Conservation (phyloP, 2,797 vertebrate genomes). For the Tragelaphus eurycerus region DNA sequence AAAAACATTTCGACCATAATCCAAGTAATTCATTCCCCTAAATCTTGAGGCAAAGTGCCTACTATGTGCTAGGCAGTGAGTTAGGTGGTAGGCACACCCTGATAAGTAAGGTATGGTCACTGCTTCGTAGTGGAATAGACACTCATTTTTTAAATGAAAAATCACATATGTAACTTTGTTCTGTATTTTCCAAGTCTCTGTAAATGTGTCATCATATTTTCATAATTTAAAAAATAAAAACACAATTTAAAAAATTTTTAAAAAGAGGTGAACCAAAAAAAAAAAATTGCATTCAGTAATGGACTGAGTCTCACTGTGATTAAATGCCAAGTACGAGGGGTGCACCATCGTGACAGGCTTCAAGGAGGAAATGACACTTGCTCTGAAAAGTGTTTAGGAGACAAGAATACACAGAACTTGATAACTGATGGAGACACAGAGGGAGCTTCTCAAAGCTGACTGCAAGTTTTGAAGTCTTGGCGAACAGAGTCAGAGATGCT, state of each 20-base stretch:
- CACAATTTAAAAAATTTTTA: fast-evolving
- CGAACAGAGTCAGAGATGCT: background rate
- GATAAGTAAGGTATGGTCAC: background rate
- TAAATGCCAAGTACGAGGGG: background rate
- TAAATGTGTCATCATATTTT: background rate
- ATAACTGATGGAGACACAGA: background rate
- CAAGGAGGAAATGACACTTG: background rate
- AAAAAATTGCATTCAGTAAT: background rate
- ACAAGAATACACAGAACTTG: background rate
- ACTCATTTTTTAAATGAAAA: constrained; percentile 20
- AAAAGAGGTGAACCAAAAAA: background rate
- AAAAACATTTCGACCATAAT: background rate
- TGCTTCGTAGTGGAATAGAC: background rate
- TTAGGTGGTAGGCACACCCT: background rate
- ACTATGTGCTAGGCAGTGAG: background rate
- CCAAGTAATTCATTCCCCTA: background rate
- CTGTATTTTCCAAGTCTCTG: background rate
- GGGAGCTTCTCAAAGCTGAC: background rate
- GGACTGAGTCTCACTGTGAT: background rate
- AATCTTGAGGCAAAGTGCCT: background rate
- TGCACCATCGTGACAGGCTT: background rate
- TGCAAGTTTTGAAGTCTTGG: constrained; percentile 1
- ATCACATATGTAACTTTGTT: background rate
- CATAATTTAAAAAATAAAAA: background rate
- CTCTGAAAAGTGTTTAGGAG: background rate